phyloP scores from a whole-genome alignment of 2,888 invertebrate species.

The Meteorus cinctellus region DNA sequence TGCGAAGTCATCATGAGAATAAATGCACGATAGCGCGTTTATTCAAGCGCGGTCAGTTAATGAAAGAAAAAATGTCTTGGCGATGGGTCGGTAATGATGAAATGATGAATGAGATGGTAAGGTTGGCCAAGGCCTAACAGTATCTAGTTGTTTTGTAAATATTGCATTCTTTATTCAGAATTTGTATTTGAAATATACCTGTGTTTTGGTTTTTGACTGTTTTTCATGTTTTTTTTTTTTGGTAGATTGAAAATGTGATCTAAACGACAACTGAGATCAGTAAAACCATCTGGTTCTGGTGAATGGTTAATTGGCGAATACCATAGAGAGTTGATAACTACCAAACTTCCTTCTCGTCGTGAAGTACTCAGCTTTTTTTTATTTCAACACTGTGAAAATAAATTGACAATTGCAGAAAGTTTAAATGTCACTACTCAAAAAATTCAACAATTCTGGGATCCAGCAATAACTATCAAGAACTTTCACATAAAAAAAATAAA shows the following conservation, averaged over 20 bases:
- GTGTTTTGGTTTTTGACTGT: constrained; percentile 19
- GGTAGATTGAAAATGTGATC: constrained; percentile 22
- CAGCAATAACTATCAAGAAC: constrained; percentile 15
- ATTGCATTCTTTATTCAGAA: no score
- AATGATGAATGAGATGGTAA: no score
- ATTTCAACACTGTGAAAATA: constrained; percentile 24
- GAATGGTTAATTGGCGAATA: constrained; percentile 27
- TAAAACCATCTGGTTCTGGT: constrained; percentile 15
- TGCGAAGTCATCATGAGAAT: no score
- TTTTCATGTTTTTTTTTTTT: constrained; percentile 15
- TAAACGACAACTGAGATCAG: constrained; percentile 13
- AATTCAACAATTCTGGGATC: background rate
- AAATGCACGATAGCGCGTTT: no score
- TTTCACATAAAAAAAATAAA: constrained; percentile 23
- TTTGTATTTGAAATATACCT: constrained; percentile 18
- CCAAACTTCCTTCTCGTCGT: background rate
- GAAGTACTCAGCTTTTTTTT: constrained; percentile 23
- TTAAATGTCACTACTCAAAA: constrained; percentile 17
- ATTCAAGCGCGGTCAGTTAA: no score
- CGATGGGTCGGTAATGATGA: no score
- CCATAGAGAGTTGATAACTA: constrained; percentile 14
- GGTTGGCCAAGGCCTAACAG: no score
- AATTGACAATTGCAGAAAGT: constrained; percentile 22
- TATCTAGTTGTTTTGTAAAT: no score
- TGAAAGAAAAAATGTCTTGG: no score